Base-by-base conservation (phyloP, 2,797 vertebrate species). In the Parauchenoglanis ngamensis region DNA sequence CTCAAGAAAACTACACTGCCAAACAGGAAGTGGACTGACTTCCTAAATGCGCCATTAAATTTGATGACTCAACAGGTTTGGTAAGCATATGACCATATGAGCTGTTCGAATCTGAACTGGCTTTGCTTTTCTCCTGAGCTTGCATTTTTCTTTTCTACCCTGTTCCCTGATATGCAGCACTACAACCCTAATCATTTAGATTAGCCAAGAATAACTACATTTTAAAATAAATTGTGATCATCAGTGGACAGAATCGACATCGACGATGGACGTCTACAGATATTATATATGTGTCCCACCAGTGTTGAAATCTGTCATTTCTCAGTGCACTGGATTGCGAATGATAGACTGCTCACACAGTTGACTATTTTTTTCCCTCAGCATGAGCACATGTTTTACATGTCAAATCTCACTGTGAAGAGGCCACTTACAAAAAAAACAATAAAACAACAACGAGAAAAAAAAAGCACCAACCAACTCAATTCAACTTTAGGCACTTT, bases 21-120 rank as follows among this genome's bases (percentile, higher is more conserved):
- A 65, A 83, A 70, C 75, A 89, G 84, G 82, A 89, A 63, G 35
- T 81, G 80, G 77, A 40, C 8, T 31, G 63, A 68, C 80, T 56
- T 35, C 49, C 52, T 40, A 10, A 56, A 40, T 23, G 7, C 44
- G 35, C 35, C 63, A 67, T 79, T 75, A 56, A 73, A 25, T 81
- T 73, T 11, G 56, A 15, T 35, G 68, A 75, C 52, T 80, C 65
- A 40, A 61, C 76, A 84, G 56, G 57, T 73, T 78, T 67, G 72
- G 40, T 85, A 87, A 86, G 84, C 12, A n/a, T 85, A 56, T 85
- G 31, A 77, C 31, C 12, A 52, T 44, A 65, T 54, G 31, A 57
- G 40, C 31, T 10, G 10, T 13, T 59, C 31, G 23, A 1, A 23
- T 59, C 19, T 79, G 19, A 59, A 6, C 28, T 25, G 56, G 17